Evolutionary conservation across 2,888 invertebrate genomes (phyloP).

Genomic region (Barypeithes pellucidus): DNA sequence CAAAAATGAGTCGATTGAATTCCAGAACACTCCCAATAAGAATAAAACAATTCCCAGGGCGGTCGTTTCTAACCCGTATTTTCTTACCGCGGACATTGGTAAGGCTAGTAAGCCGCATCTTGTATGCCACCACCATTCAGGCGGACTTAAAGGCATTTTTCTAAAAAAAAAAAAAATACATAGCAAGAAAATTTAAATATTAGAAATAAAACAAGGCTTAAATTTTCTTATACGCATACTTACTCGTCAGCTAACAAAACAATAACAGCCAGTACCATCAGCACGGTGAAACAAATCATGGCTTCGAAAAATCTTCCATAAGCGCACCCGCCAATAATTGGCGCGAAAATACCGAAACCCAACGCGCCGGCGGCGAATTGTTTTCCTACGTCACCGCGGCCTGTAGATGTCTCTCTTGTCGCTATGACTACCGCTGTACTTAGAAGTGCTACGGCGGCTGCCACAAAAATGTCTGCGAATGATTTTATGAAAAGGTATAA

Average conservation of each 20-base stretch:
- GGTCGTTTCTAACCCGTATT: constrained; percentile 83
- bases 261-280: constrained; percentile 78
- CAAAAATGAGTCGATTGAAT: constrained; percentile 84
- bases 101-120: constrained; percentile 83
- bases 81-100: constrained; percentile 85
- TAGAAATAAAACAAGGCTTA: neutral
- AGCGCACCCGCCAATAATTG: constrained; percentile 71
- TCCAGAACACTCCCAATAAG: constrained; percentile 85
- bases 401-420: constrained; percentile 85
- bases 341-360: constrained; percentile 82
- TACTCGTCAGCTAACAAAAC: constrained; percentile 75
- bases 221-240: constrained; percentile 60
- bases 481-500: constrained; percentile 80
- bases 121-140: constrained; percentile 93
- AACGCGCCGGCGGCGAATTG: constrained; percentile 85
- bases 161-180: constrained; percentile 65
- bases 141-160: constrained; percentile 85
- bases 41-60: constrained; percentile 80
- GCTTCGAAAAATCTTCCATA: constrained; percentile 73
- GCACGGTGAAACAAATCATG: constrained; percentile 71
- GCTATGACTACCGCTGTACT: constrained; percentile 86
- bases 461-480: constrained; percentile 84
- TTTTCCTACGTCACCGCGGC: constrained; percentile 85
- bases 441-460: constrained; percentile 80
- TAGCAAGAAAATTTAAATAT: constrained; percentile 3